Evolutionary conservation across 64 coral and sea anemone genomes (phyloP).

Genomic region (Actinia equina): DNA sequence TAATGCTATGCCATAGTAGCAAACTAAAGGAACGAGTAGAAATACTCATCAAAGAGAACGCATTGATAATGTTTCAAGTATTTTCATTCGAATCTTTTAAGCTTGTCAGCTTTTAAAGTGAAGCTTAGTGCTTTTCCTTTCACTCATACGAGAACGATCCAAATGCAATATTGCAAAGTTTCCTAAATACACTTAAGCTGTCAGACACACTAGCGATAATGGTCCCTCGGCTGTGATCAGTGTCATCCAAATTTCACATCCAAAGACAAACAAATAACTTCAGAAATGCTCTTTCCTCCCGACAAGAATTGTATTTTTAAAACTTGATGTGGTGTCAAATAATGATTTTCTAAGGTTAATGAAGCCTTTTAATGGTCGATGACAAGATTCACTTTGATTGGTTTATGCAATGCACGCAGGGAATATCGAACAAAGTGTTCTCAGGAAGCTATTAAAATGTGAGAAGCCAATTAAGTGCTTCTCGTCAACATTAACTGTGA

Average conservation of each 20-base stretch:
- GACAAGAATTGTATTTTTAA: too few relatives aligned
- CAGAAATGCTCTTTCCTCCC: background rate
- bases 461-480: background rate
- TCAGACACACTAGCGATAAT: background rate
- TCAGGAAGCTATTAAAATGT: background rate
- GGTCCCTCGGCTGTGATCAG: background rate
- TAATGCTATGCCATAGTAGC: too few relatives aligned
- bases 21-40: too few relatives aligned
- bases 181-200: background rate
- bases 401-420: background rate
- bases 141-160: background rate
- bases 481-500: background rate
- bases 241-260: too few relatives aligned
- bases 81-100: too few relatives aligned
- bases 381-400: background rate
- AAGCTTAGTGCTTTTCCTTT: too few relatives aligned
- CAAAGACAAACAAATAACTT: too few relatives aligned
- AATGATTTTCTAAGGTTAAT: background rate
- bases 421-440: background rate
- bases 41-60: too few relatives aligned
- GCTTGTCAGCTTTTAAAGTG: too few relatives aligned
- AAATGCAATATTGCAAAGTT: background rate
- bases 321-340: background rate
- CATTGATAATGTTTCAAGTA: too few relatives aligned
- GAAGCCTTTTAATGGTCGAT: background rate